These are phyloP conservation scores for Oreochromis grahami DNA, from an alignment of 2,797 vertebrate genomes.

Conservation along the genomic window DNA sequence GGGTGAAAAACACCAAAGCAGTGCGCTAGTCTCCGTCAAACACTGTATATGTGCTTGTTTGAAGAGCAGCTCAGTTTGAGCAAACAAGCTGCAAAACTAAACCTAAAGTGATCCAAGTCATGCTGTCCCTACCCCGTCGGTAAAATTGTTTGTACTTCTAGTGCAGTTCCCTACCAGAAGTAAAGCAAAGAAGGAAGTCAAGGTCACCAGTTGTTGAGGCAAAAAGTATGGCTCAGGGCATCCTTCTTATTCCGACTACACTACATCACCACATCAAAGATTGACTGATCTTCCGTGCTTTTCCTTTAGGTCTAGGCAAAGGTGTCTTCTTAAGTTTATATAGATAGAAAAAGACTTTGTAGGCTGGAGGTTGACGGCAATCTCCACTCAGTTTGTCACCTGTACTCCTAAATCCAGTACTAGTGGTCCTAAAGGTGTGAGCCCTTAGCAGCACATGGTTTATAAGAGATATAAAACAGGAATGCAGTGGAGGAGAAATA, in stretches of 20 bases:
- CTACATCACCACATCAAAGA: conserved; percentile 6
- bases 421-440: neutral
- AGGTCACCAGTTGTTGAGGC: conserved; percentile 46
- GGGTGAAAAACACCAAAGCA: neutral
- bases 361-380: no score
- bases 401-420: neutral
- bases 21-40: neutral
- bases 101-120: neutral
- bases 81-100: neutral
- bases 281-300: conserved; percentile 6
- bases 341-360: neutral
- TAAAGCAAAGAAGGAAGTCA: conserved; percentile 33
- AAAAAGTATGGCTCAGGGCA: neutral
- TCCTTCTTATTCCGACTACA: neutral
- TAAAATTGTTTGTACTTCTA: conserved; percentile 1
- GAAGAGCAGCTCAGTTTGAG: neutral
- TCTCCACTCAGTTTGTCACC: neutral
- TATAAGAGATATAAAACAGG: conserved; percentile 21
- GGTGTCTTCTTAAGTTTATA: neutral
- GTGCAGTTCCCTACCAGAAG: conserved; percentile 12
- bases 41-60: neutral
- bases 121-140: neutral
- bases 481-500: conserved; percentile 16
- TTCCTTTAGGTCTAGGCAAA: neutral
- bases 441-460: conserved; percentile 8